A percentile compares a stretch with the other conserved stretches of the same genome.
Evolutionary conservation across 1,140 invertebrate genomes (phyloP).

Genomic region (Drosophila malerkotliana): DNA sequence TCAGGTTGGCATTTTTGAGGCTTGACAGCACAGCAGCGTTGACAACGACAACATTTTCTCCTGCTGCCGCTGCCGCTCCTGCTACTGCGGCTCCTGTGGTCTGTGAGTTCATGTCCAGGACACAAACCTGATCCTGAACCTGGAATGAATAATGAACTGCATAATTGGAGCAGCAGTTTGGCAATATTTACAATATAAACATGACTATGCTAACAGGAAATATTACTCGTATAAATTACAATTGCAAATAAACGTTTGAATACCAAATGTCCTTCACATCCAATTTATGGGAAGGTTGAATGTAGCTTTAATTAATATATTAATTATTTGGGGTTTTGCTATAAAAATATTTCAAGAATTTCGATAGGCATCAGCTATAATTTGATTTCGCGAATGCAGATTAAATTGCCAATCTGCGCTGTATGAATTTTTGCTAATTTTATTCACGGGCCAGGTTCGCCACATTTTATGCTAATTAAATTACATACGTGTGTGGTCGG

Average conservation of each 20-base stretch:
- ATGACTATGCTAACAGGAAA: conserved; percentile 7
- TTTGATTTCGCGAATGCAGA: background rate
- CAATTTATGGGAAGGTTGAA: conserved; percentile 15
- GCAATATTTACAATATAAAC: conserved; percentile 40
- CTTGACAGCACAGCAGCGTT: conserved; percentile 28
- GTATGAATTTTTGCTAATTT: conserved; percentile 2
- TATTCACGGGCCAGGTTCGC: background rate
- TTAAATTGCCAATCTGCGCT: background rate
- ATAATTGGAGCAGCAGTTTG: conserved; percentile 41
- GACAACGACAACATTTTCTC: conserved; percentile 35
- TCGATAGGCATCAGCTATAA: background rate
- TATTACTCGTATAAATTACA: conserved; percentile 34
- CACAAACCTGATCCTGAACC: background rate
- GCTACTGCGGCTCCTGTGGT: conserved; percentile 39
- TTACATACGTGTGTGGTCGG: conserved; percentile 17
- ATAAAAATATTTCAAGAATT: background rate
- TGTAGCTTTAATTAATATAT: conserved; percentile 31
- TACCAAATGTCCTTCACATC: conserved; percentile 18
- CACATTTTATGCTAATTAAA: conserved; percentile 38
- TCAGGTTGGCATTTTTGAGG: conserved; percentile 54
- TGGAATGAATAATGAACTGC: conserved; percentile 47
- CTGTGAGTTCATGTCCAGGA: background rate
- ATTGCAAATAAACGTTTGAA: conserved; percentile 28
- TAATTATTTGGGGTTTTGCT: conserved; percentile 14
- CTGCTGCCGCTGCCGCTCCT: conserved; percentile 4